phyloP scores from a whole-genome alignment of 2,888 invertebrate species.

The Encarsia formosa region DNA sequence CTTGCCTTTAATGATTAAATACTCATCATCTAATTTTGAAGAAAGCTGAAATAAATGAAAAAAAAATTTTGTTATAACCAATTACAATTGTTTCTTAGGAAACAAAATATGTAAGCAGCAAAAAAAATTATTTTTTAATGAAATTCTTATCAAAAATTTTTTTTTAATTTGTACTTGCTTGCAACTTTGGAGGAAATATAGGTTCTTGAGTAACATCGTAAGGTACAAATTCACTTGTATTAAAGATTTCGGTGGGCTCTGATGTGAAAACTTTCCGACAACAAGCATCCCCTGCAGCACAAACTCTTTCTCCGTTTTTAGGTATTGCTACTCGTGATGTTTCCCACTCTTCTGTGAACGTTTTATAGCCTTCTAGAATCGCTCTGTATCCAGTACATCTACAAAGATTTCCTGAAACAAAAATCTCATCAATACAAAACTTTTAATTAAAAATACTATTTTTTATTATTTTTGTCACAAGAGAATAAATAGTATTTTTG shows the following conservation, averaged over 20 bases:
- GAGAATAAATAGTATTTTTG: too few species aligned
- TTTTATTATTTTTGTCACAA: too few species aligned
- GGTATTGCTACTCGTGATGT: slow-evolving; percentile 39
- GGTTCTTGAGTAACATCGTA: slow-evolving; percentile 82
- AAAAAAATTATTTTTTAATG: background rate
- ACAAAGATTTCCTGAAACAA: slow-evolving; percentile 65
- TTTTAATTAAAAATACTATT: background rate
- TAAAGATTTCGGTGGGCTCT: slow-evolving; percentile 53
- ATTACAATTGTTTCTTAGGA: too few species aligned
- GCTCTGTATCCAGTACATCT: slow-evolving; percentile 93
- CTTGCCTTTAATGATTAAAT: slow-evolving; percentile 60
- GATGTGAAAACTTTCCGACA: slow-evolving; percentile 53
- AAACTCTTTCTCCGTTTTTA: slow-evolving; percentile 44
- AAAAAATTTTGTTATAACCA: background rate
- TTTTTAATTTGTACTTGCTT: slow-evolving; percentile 48
- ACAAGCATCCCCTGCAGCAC: slow-evolving; percentile 65
- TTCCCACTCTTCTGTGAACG: slow-evolving; percentile 76
- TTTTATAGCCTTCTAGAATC: slow-evolving; percentile 84
- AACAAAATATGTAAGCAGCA: background rate
- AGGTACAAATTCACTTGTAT: slow-evolving; percentile 62
- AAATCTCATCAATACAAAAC: background rate
- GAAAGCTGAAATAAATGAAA: slow-evolving; percentile 42
- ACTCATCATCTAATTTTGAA: slow-evolving; percentile 57
- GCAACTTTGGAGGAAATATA: slow-evolving; percentile 89
- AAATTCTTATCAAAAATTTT: background rate